Evolutionary conservation across 53 echinoderm and acorn worm species (phyloP), one percentile per base, ranked within the genome.

Genomic region (Glandiceps talaboti): DNA sequence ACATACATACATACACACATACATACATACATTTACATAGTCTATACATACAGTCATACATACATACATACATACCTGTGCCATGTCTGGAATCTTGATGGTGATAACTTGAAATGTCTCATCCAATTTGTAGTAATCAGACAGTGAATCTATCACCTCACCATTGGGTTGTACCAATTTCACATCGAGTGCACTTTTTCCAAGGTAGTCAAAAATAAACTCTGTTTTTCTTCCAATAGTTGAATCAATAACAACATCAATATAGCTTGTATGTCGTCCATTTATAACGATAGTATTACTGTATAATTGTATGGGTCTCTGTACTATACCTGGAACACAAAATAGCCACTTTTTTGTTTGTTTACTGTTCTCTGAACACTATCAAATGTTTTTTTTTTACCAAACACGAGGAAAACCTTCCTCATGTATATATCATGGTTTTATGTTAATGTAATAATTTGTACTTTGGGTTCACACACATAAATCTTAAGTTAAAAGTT

Each of bases 161-260:
- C 85, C 85, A 32, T 82, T 76, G 30, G 85, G 89, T 32, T 80
- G 27, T 6, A 83, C 85, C 30, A 89, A 1, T 0, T 26, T 72
- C 27, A 89, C 85, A 25, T 45, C 32, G 30, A 85, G 73, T 1
- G 79, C 27, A 0, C 74, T 31, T 1, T 0, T 14, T 12, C 26
- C 30, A 26, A 32, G 82, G 78, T 85, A 76, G 0, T 82, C 89
- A 28, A 89, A 85, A 1, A 73, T 27, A 73, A 89, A 89, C 25
- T 85, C 85, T 1, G 89, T 85, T 28, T 89, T 80, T 1, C 32
- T 75, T 31, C 85, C 85, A 1, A 89, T 80, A 6, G 82, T 82
- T 28, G 80, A 30, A 33, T 89, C 89, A 1, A 89, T 29, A 0
- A 30, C 79, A 14, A 85, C 85, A 28, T n/a, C 33, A 27, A 27